Base-by-base conservation (phyloP, 2,888 invertebrate genomes). In the Zygogramma bicolorata region DNA sequence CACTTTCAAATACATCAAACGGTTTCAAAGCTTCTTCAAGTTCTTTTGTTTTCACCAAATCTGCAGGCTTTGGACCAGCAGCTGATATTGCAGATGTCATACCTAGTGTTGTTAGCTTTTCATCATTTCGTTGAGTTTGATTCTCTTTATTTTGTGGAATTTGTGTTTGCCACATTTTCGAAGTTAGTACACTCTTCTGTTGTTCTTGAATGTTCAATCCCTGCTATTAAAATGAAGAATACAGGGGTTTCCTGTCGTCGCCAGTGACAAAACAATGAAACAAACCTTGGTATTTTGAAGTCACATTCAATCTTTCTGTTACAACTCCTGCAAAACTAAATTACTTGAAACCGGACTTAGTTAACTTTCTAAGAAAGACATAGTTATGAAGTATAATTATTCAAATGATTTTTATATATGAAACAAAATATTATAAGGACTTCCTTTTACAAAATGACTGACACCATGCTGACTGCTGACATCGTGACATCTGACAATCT, bases 41-140 rank as follows among this genome's bases (percentile, higher is more conserved):
- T 81, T 95, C 95, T 68, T 88, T 89, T 0, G 95, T 94, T 83
- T 93, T 91, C 75, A 92, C 90, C 63, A 93, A 87, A 87, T 97
- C 97, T 72, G 92, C 89, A 18, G 92, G 92, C 86, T 94, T 95
- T 13, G 96, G 96, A 73, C 91, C 92, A 74, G 97, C 96, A 84
- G 93, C 90, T 79, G 96, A 97, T 77, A 98, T 97, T 71, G 98
- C 97, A 22, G 97, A 96, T 6, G 98, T 98, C 93, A 98, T 96
- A 68, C 98, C 98, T 84, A 95, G 84, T 6, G 93, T 93, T 81
- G 90, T 90, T 77, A 91, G 85, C 81, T 91, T 91, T 81, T 90
- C 90, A 76, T 90, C 89, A 78, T 88, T 90, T 75, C 90, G 77
- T 53, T 81, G 77, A 38, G 74, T 70, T 25, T 79, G 74, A 65